Evolutionary conservation across 2,888 invertebrate genomes (phyloP).

Genomic region (Torymus texanus): DNA sequence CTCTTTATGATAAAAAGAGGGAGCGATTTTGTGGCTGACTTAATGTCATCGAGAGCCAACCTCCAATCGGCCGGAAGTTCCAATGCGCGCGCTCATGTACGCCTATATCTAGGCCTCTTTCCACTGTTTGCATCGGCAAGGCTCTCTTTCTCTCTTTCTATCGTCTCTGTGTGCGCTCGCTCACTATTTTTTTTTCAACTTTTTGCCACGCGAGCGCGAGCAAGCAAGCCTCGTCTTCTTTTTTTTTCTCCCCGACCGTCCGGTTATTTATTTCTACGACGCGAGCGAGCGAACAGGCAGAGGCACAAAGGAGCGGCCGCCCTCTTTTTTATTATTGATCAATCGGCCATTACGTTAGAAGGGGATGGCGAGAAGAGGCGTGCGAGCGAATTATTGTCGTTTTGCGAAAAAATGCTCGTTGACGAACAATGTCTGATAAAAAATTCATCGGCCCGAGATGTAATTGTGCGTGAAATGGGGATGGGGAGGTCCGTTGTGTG

Average conservation of each 20-base stretch:
- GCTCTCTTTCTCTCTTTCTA: background rate
- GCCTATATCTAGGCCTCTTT: conserved; percentile 38
- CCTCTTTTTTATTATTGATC: conserved; percentile 20
- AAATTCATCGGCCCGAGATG: background rate
- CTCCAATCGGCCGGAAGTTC: conserved; percentile 49
- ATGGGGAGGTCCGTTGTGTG: background rate
- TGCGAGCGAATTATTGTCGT: background rate
- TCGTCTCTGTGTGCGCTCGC: background rate
- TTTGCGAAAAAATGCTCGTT: background rate
- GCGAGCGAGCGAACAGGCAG: too few relatives aligned
- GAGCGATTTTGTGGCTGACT: conserved; percentile 51
- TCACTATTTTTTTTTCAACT: background rate
- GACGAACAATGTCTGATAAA: background rate
- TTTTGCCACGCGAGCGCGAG: background rate
- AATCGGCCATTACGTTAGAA: background rate
- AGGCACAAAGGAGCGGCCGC: background rate
- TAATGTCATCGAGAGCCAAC: conserved; percentile 43
- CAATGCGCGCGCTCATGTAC: background rate
- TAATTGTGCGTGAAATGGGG: background rate
- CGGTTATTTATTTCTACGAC: conserved; percentile 23
- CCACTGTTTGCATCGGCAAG: conserved; percentile 9
- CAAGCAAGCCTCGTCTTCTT: background rate
- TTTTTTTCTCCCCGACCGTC: background rate
- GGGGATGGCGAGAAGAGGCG: background rate
- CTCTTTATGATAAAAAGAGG: conserved; percentile 2